Evolutionary conservation across 2,888 invertebrate genomes (phyloP).

Genomic region (Meganola albula): DNA sequence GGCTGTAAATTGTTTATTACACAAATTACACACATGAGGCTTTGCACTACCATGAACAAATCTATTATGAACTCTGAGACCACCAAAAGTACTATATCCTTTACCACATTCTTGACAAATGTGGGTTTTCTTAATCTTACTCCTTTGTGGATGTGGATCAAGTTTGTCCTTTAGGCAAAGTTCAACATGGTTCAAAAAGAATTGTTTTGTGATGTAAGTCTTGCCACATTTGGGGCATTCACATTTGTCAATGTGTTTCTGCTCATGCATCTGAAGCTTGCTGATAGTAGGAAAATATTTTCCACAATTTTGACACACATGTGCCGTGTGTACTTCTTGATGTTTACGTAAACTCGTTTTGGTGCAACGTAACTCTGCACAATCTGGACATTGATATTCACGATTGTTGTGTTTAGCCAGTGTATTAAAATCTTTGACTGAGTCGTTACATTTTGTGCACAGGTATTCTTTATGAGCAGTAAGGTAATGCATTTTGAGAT

Average conservation of each 20-base stretch:
- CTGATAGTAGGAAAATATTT: conserved; percentile 47
- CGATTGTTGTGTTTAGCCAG: conserved; percentile 35
- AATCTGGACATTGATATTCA: conserved; percentile 43
- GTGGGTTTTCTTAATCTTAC: conserved; percentile 41
- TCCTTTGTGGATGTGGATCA: conserved; percentile 59
- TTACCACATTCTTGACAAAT: conserved; percentile 57
- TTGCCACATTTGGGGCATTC: conserved; percentile 64
- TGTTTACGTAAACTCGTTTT: conserved; percentile 46
- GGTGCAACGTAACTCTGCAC: conserved; percentile 36
- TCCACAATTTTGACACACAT: conserved; percentile 58
- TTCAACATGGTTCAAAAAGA: conserved; percentile 53
- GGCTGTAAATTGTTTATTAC: conserved; percentile 64
- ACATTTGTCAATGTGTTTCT: conserved; percentile 49
- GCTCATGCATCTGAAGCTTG: conserved; percentile 51
- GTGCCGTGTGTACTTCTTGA: conserved; percentile 35
- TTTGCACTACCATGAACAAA: conserved; percentile 62
- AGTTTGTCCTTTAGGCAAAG: conserved; percentile 50
- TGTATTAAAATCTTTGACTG: conserved; percentile 31
- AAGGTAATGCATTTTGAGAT: conserved; percentile 43
- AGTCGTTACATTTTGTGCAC: conserved; percentile 46
- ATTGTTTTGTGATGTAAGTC: conserved; percentile 54
- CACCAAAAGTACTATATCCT: conserved; percentile 58
- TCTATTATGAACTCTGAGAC: conserved; percentile 57
- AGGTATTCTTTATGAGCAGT: conserved; percentile 37
- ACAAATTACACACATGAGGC: conserved; percentile 53